These are phyloP conservation scores for Andrena camellia DNA, from an alignment of 2,888 invertebrate genomes.

Conservation along the genomic window DNA sequence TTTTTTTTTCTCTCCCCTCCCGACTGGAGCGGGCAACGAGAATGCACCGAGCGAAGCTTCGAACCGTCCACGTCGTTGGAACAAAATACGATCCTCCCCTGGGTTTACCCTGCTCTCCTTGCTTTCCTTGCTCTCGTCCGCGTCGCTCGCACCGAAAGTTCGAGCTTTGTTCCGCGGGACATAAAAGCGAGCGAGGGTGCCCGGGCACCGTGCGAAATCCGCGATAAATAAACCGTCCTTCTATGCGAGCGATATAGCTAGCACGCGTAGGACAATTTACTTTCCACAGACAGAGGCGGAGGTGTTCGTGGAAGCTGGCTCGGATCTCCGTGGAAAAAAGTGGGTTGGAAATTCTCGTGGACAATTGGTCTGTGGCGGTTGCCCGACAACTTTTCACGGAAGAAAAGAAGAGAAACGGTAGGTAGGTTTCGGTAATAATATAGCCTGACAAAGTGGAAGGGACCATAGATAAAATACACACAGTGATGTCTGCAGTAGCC, in stretches of 20 bases:
- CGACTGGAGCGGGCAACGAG: not conserved
- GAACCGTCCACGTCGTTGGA: constrained; percentile 43
- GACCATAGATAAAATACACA: not conserved
- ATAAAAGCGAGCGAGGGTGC: constrained; percentile 45
- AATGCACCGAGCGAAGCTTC: constrained; percentile 37
- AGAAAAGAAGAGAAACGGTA: no score
- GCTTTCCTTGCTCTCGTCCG: constrained; percentile 26
- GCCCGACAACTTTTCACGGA: not conserved
- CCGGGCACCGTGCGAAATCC: constrained; percentile 54
- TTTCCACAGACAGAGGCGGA: constrained; percentile 48
- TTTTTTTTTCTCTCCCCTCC: not conserved
- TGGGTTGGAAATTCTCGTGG: constrained; percentile 8
- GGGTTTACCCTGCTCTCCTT: constrained; percentile 9
- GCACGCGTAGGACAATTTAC: constrained; percentile 69
- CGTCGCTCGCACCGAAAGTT: constrained; percentile 40
- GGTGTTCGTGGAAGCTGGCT: not conserved
- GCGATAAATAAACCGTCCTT: constrained; percentile 73
- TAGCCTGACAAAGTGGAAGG: no score
- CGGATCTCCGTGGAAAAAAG: not conserved
- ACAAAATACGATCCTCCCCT: constrained; percentile 51
- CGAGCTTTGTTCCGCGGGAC: constrained; percentile 50
- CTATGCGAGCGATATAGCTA: constrained; percentile 54
- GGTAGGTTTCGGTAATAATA: no score
- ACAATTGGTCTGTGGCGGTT: constrained; percentile 46
- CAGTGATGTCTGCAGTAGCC: not conserved